Evolutionary conservation across 1,140 invertebrate species (phyloP), one percentile per base, ranked within the genome.

Genomic region (Episyrphus balteatus): DNA sequence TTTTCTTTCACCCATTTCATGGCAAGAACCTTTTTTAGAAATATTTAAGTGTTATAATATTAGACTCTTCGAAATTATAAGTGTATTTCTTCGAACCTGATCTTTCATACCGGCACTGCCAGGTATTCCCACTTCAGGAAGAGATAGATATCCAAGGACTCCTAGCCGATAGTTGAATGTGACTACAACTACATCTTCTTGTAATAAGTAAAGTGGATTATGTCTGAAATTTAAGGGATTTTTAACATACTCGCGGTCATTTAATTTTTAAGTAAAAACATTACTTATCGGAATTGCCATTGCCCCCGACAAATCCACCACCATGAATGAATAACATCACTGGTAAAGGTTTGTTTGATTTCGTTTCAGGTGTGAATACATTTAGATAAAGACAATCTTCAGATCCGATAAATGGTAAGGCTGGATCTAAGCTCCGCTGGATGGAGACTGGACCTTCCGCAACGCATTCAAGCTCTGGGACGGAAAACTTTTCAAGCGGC

Each of bases 131-230:
- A 70, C 69, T 15, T 57, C 72, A 18, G 73, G 70, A 5, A 74
- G 53, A 52, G 68, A 70, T 1, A 75, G 59, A 46, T 75, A 75
- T 1, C 78, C 78, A n/a, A 82, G 58, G 1, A 76, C 71, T 53
- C 78, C 79, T 9, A 75, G 57, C 36, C 81, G 70, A 56, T 82
- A 83, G 51, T 81, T 82, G 9, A 82, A 57, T 0, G 79, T 82
- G 1, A 83, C 78, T 21, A 83, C 60, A 42, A 83, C 68, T 2
- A 81, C 70, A 42, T 81, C 72, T 40, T 74, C 70, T 49, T 77
- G 73, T 66, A 83, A 70, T 1, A 84, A 61, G 55, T 77, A 80
- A 46, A 78, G 74, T 1, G 78, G 72, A 44, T 54, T 58, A 37
- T 47, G 70, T 59, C 60, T 72, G 59, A 17, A 5, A 49, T 48